These are phyloP conservation scores for Dasyurus viverrinus DNA, from an alignment of 2,113 vertebrate genomes.

Conservation along the genomic window DNA sequence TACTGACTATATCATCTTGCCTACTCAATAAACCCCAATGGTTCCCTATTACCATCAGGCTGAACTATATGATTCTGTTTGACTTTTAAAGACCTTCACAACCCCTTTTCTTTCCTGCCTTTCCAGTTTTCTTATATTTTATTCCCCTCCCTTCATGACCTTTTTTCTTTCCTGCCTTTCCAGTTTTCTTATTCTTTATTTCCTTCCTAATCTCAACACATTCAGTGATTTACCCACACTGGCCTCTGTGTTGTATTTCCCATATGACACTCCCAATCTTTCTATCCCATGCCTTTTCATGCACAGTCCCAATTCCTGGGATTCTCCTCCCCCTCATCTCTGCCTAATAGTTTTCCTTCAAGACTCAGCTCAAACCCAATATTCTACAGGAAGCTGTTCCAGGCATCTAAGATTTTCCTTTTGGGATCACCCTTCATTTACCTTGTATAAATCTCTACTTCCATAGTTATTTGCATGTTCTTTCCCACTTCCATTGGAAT, in stretches of 20 bases:
- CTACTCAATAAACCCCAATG: neutral
- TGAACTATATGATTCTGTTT: neutral
- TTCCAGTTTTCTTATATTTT: neutral
- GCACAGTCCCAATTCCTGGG: neutral
- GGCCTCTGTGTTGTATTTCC: too few species aligned
- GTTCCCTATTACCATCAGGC: too few species aligned
- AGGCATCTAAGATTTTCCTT: neutral
- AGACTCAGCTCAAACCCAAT: neutral
- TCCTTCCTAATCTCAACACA: neutral
- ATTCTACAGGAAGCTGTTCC: too few species aligned
- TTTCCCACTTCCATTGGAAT: neutral
- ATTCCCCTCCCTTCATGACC: neutral
- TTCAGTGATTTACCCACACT: too few species aligned
- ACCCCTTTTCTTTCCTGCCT: neutral
- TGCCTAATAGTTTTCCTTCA: neutral
- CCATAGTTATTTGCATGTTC: neutral
- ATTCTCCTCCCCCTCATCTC: neutral
- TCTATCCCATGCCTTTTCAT: neutral
- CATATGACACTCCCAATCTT: neutral
- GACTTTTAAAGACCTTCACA: neutral
- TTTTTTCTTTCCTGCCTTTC: neutral
- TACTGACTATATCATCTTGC: too few species aligned
- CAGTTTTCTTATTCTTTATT: neutral
- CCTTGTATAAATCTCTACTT: neutral
- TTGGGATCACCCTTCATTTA: neutral